Base-by-base conservation (phyloP, 2,888 invertebrate genomes). In the Acleris laterana region DNA sequence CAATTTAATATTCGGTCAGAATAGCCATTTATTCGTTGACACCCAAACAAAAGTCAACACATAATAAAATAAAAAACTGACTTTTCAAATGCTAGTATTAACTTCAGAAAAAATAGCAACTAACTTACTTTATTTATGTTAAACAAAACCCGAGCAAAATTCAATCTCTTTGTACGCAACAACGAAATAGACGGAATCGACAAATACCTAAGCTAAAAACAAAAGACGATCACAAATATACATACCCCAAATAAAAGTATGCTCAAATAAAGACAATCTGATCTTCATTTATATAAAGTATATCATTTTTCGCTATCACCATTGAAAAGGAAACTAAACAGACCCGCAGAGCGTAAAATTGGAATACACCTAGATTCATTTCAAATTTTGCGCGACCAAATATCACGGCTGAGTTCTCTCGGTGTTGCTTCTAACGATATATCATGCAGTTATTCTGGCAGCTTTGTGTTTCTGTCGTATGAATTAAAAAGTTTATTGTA, bases 391-490 rank as follows among this genome's bases (percentile, higher is more conserved):
- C 75, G 72, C 78, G 73, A 80, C 80, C 80, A 83, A 83, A 80
- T 80, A 73, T 74, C 74, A 79, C 83, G 84, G 77, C 71, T 76
- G 80, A 80, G 77, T 80, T 77, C 76, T 64, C 77, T 68, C 76
- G 79, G 81, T 82, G 84, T 80, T 80, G 77, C 75, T 66, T 74
- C 63, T 69, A 74, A 77, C 84, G 71, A 85, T 87, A 85, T 84
- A 86, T 87, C 85, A 86, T 79, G 74, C 76, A 74, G 83, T 85
- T 87, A 83, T 87, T 85, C 86, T 84, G 83, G 84, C 84, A 84
- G 81, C 81, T 84, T 80, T 84, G 81, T 84, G 82, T 83, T 84
- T 82, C 81, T 82, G 82, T 79, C 74, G 71, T 58, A 70, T 74
- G 63, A 69, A 65, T 65, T 61, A 65, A 65, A 64, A 65, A 65